Percentiles rank a stretch among this genome's conserved stretches.
These are phyloP conservation scores for Drosophila kanekoi DNA, from an alignment of 2,888 invertebrate genomes.

Conservation along the genomic window DNA sequence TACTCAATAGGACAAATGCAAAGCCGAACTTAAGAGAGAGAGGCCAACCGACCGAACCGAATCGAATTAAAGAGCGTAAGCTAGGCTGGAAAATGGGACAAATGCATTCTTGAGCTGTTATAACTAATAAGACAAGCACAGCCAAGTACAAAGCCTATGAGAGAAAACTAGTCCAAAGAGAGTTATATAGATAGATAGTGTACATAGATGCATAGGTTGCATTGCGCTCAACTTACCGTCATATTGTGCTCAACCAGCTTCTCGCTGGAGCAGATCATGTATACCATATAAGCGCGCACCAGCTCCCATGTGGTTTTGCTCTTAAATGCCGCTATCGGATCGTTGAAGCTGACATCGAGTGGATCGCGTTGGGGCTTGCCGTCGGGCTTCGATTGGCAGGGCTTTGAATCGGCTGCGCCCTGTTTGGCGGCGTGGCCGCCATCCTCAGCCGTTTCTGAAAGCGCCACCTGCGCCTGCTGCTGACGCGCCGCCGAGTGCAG, in stretches of 20 bases:
- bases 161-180: background rate
- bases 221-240: slow-evolving; percentile 89
- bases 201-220: background rate
- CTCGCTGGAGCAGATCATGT: slow-evolving; percentile 94
- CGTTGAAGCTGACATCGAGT: slow-evolving; percentile 94
- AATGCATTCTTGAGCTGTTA: too few relatives aligned
- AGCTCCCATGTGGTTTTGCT: slow-evolving; percentile 98
- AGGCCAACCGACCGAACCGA: too few relatives aligned
- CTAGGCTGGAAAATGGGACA: too few relatives aligned
- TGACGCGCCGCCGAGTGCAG: slow-evolving; percentile 56
- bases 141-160: too few relatives aligned
- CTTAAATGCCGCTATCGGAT: slow-evolving; percentile 96
- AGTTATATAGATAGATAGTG: background rate
- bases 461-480: slow-evolving; percentile 47
- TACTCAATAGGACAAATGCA: too few relatives aligned
- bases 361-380: slow-evolving; percentile 87
- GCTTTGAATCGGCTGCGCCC: background rate
- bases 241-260: slow-evolving; percentile 96
- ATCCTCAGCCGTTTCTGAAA: slow-evolving; percentile 19
- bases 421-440: slow-evolving; percentile 6
- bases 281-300: slow-evolving; percentile 95
- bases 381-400: slow-evolving; percentile 50
- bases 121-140: too few relatives aligned
- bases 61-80: too few relatives aligned
- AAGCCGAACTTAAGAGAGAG: too few relatives aligned